Evolutionary conservation across 2,888 invertebrate genomes (phyloP).

Genomic region (Gibbula magus): DNA sequence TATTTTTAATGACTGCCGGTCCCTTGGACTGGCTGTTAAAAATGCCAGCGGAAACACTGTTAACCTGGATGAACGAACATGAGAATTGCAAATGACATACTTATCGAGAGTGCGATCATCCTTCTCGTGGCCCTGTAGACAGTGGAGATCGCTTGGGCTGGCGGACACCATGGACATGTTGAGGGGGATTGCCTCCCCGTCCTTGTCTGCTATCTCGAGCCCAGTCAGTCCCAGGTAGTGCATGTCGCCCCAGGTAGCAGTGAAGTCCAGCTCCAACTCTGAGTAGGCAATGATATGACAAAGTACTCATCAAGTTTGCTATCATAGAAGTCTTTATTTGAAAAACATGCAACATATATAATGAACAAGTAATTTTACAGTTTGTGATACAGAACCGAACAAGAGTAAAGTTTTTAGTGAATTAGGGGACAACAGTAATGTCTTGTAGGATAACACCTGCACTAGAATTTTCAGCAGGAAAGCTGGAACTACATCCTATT

Average conservation of each 20-base stretch:
- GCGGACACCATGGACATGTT: conserved; percentile 76
- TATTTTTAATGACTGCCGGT: too few relatives aligned
- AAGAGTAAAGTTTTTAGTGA: too few relatives aligned
- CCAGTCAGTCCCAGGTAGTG: conserved; percentile 77
- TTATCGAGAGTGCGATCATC: conserved; percentile 74
- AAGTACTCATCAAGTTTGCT: background rate
- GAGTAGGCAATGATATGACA: conserved; percentile 10
- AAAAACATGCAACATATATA: background rate
- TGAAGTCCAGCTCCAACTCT: conserved; percentile 74
- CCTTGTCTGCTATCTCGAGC: conserved; percentile 75
- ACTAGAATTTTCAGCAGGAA: background rate
- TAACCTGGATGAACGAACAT: too few relatives aligned
- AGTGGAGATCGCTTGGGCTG: conserved; percentile 71
- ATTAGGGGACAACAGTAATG: background rate
- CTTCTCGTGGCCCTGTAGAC: conserved; percentile 69
- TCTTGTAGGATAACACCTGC: background rate
- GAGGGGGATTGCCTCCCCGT: conserved; percentile 72
- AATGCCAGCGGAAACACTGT: too few relatives aligned
- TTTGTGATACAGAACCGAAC: background rate
- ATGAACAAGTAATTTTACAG: background rate
- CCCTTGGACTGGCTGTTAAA: too few relatives aligned
- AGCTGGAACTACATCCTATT: too few relatives aligned
- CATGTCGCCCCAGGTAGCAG: conserved; percentile 76
- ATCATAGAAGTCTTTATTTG: background rate
- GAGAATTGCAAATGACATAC: conserved; percentile 64